These are phyloP conservation scores for Linyphia triangularis DNA, from an alignment of 2,888 invertebrate species.

Conservation along the genomic window DNA sequence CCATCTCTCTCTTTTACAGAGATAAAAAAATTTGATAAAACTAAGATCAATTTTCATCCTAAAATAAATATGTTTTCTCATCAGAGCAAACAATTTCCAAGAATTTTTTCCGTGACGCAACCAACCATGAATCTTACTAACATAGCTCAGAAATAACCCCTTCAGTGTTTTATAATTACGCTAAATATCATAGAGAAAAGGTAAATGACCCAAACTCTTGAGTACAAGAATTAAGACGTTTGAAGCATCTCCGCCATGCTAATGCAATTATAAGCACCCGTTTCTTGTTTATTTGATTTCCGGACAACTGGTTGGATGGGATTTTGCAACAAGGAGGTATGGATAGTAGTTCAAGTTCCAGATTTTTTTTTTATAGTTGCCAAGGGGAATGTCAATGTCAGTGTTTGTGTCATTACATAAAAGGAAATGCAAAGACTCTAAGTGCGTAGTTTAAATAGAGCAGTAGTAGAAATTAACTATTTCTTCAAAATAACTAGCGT, in stretches of 20 bases:
- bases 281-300: not conserved
- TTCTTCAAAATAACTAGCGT: too few species aligned
- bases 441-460: too few species aligned
- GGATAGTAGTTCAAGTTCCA: not conserved
- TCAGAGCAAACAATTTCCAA: not conserved
- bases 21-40: not conserved
- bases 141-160: not conserved
- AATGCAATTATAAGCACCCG: constrained; percentile 18
- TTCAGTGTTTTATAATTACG: constrained; percentile 5
- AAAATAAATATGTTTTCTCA: not conserved
- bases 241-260: not conserved
- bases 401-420: not conserved
- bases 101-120: not conserved
- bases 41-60: not conserved
- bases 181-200: constrained; percentile 8
- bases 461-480: too few species aligned
- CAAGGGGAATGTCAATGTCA: not conserved
- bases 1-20: too few species aligned
- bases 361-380: not conserved
- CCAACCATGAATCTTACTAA: not conserved
- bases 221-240: not conserved
- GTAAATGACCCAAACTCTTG: constrained; percentile 25
- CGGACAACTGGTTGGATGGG: not conserved
- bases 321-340: not conserved
- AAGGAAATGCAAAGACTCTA: too few species aligned